A percentile compares a stretch with the other conserved stretches of the same genome.
phyloP scores from a whole-genome alignment of 2,113 vertebrate species.

The Phylloscopus trochiloides region DNA sequence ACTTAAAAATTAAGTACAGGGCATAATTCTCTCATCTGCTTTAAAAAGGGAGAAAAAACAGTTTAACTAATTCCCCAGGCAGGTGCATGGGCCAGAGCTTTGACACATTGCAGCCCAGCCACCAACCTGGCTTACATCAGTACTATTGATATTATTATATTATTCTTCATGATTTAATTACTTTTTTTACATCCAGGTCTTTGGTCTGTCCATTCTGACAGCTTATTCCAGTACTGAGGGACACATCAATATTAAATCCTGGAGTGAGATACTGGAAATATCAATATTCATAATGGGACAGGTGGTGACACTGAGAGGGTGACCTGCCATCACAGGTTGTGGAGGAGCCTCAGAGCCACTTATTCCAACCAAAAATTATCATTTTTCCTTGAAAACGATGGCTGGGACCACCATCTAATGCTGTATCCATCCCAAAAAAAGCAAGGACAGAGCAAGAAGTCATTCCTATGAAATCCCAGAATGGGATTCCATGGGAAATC shows the following conservation, averaged over 20 bases:
- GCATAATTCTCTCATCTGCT: not conserved
- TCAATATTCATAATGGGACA: not conserved
- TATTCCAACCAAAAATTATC: not conserved
- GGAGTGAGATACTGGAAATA: not conserved
- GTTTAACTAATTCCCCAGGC: not conserved
- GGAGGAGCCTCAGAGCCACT: not conserved
- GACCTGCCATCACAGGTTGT: not conserved
- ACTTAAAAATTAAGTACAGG: not conserved
- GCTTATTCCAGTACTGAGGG: not conserved
- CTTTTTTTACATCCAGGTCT: not conserved
- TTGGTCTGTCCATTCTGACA: fast-evolving
- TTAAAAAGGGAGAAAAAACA: not conserved
- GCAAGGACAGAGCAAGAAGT: not conserved
- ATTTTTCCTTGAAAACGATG: not conserved
- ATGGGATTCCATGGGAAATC: not conserved
- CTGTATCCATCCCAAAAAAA: not conserved
- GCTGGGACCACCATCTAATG: fast-evolving
- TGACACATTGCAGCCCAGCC: not conserved
- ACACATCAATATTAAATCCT: not conserved
- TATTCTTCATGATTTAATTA: not conserved
- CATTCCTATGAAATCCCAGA: not conserved
- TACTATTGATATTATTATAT: no score
- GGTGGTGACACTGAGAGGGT: not conserved
- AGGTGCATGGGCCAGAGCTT: not conserved
- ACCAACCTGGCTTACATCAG: not conserved